Evolutionary conservation across 2,113 vertebrate genomes (phyloP), one percentile per base, ranked within the genome.

Genomic region (Vombatus ursinus): DNA sequence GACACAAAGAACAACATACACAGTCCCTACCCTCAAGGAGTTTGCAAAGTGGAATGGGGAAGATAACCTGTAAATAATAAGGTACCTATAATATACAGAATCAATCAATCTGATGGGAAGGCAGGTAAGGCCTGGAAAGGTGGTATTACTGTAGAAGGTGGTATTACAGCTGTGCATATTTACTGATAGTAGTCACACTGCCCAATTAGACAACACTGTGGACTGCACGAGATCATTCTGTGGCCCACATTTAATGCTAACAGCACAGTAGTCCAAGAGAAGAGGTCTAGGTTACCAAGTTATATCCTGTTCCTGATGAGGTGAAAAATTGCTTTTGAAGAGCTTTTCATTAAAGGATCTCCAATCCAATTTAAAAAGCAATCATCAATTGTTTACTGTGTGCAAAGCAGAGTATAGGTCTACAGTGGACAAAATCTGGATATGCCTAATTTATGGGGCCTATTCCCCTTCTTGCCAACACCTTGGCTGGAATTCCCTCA

Each of bases 311-410:
- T 77, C 16, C 14, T 77, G 61, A 77, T 16, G 31, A n/a, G 16
- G 61, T 77, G 61, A 37, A 77, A 77, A 84, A 84, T 23, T 44
- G n/a, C 68, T 44, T 84, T 84, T 44, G 68, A 84, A 84, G 68
- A 44, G 7, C n/a, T 84, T 84, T 84, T 84, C 94, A 92, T 92
- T 23, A 94, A 94, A 91, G 53, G 9, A 52, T 49, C 0, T 0
- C 61, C 26, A 77, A 50, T 52, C 4, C 94, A 97, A 97, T 96
- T 23, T 47, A 95, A 23, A 77, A 91, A 92, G n/a, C 68, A 44
- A 23, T 84, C 8, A 84, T 44, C 19, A 44, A 84, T 84, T 44
- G n/a, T 44, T 84, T 44, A 84, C 6, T 44, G 22, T 84, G 68
- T 44, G 6, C 19, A 22, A 84, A 44, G n/a, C n/a, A 84, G 37